Base-by-base conservation (phyloP, 2,113 vertebrate species). In the Passer montanus region DNA sequence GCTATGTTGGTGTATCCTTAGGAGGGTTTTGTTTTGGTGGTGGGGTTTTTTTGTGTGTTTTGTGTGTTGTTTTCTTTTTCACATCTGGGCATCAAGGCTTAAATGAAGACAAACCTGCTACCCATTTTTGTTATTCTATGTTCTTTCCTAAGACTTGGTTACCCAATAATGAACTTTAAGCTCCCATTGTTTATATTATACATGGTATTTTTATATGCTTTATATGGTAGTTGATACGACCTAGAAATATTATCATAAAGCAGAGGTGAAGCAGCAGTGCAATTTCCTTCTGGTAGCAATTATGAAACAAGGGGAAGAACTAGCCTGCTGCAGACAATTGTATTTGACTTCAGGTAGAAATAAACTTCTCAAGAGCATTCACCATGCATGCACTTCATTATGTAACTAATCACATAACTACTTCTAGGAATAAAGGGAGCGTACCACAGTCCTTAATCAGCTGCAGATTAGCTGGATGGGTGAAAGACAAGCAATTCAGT, bases 391-490 rank as follows among this genome's bases (percentile, higher is more conserved):
- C 11, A 28, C 72, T 86, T 88, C 80, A 73, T 82, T 59, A 50
- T 66, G 30, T 86, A 70, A 80, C 47, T 82, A 81, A 92, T 69
- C 66, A 18, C 9, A 7, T 90, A 62, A 95, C 30, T 89, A 21
- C 70, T 96, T 97, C 91, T 94, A 99, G 99, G 97, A 99, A 99
- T 96, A 98, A 98, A 94, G 98, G 99, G 52, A 96, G 97, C 11
- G 43, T 96, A 50, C 96, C 91, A 20, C 99, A 98, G 33, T 96
- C 64, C n/a, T 95, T 99, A 76, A 97, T 98, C 92, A 97, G 95
- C 95, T 99, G 98, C 92, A 98, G 96, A 85, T 98, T 99, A 94
- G 98, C 98, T 68, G 98, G 98, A 94, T 99, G 99, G 99, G 98
- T 99, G 92, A 98, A 98, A 76, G 95, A 97, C 64, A 97, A 98